Evolutionary conservation across 2,888 invertebrate species (phyloP).

Genomic region (Clitarchus hookeri): DNA sequence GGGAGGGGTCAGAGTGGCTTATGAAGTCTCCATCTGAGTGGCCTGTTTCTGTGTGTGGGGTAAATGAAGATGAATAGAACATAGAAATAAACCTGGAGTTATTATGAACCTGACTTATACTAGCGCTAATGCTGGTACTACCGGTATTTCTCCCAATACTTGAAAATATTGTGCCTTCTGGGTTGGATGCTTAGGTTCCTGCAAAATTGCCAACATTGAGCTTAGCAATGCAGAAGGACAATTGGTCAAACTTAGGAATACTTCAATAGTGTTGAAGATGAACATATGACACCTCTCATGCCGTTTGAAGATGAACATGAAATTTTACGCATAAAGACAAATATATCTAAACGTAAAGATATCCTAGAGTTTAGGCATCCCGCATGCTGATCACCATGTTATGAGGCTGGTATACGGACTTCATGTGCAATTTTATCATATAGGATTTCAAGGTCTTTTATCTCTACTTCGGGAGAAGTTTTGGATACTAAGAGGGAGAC

Average conservation of each 20-base stretch:
- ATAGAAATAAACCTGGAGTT: not conserved
- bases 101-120: not conserved
- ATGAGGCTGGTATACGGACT: not conserved
- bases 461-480: not conserved
- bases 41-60: not conserved
- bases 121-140: not conserved
- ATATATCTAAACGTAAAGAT: not conserved
- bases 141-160: not conserved
- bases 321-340: not conserved
- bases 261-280: not conserved
- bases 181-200: not conserved
- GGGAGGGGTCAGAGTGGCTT: constrained; percentile 39
- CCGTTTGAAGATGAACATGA: not conserved
- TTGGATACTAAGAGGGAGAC: not conserved
- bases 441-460: not conserved
- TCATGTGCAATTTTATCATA: not conserved
- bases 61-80: not conserved
- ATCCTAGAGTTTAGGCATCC: not conserved
- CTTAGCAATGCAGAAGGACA: not conserved
- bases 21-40: not conserved
- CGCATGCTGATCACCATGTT: not conserved
- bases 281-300: not conserved
- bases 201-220: not conserved
- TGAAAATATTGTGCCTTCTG: not conserved
- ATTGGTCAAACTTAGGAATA: not conserved